Evolutionary conservation across 92 coral and sea anemone species (phyloP).

Genomic region (Pocillopora grandis): DNA sequence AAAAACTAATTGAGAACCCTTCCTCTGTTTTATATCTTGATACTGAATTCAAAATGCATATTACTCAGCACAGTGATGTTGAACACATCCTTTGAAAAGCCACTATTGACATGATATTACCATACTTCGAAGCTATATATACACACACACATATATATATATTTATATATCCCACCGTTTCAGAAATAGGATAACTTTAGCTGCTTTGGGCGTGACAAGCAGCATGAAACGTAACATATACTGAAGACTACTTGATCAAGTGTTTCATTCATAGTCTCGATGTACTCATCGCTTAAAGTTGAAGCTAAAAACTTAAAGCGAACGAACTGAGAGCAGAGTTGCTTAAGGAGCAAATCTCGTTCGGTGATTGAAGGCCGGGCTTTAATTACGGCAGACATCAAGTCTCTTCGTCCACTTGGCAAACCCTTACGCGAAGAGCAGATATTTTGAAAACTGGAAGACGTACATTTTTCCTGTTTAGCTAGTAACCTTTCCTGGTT

Average conservation of each 20-base stretch:
- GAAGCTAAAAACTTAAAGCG: no score
- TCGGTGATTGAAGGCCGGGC: neutral
- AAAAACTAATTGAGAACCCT: neutral
- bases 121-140: neutral
- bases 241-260: neutral
- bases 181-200: neutral
- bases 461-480: conserved; percentile 14
- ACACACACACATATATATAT: neutral
- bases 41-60: neutral
- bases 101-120: conserved; percentile 3
- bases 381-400: conserved; percentile 2
- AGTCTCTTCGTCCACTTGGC: conserved; percentile 29
- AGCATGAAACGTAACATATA: neutral
- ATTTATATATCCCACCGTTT: neutral
- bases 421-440: conserved; percentile 14
- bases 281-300: no score
- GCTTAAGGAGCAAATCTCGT: neutral
- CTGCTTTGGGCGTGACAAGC: neutral
- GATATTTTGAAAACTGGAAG: conserved; percentile 11
- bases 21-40: neutral
- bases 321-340: neutral
- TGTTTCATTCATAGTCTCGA: neutral
- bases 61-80: neutral
- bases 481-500: neutral
- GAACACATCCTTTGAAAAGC: neutral